These are phyloP conservation scores for Notothenia coriiceps DNA, from an alignment of 2,113 vertebrate genomes.

Conservation along the genomic window DNA sequence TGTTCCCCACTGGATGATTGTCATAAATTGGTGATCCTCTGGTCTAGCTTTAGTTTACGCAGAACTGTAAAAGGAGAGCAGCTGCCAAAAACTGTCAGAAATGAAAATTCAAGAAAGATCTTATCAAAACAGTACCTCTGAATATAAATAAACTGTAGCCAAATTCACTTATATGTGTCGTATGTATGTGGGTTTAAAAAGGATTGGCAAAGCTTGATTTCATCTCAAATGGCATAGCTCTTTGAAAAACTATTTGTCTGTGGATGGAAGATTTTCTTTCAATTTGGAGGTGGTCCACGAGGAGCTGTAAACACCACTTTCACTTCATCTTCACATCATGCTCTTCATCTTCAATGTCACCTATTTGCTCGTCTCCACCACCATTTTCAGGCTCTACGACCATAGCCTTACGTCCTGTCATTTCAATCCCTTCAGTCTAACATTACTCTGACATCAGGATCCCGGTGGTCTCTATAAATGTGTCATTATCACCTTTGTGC, in stretches of 20 bases:
- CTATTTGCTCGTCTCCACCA: background rate
- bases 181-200: background rate
- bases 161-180: background rate
- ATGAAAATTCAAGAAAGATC: background rate
- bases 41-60: background rate
- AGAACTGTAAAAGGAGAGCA: background rate
- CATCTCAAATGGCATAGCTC: background rate
- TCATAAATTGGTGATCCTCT: no score
- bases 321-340: background rate
- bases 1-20: no score
- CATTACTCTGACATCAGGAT: conserved; percentile 9
- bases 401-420: background rate
- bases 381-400: background rate
- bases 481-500: conserved; percentile 3
- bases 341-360: background rate
- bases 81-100: background rate
- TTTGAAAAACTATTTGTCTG: background rate
- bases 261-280: background rate
- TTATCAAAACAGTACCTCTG: background rate
- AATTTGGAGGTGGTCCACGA: background rate
- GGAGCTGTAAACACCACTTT: background rate
- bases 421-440: conserved; percentile 1
- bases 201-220: background rate
- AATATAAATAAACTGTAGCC: no score
- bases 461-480: conserved; percentile 8